phyloP scores from a whole-genome alignment of 2,113 vertebrate genomes.

The Sitta europaea region DNA sequence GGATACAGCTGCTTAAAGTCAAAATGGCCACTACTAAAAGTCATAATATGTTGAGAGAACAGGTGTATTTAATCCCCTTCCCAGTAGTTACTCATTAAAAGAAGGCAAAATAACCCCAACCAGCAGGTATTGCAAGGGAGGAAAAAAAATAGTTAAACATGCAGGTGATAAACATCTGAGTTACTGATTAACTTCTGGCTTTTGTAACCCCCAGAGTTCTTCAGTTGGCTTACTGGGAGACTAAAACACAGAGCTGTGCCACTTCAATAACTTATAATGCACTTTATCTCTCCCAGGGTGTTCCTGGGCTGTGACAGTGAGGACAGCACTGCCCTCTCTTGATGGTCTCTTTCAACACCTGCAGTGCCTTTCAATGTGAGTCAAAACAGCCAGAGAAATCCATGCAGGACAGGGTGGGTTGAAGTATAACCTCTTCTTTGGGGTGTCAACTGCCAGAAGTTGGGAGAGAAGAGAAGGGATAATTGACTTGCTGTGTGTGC shows the following conservation, averaged over 20 bases:
- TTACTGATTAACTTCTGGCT: slow-evolving; percentile 62
- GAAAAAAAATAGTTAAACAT: slow-evolving; percentile 26
- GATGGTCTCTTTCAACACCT: neutral
- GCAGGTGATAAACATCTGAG: slow-evolving; percentile 40
- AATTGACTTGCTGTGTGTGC: neutral
- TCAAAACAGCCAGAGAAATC: neutral
- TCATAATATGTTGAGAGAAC: neutral
- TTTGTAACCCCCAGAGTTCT: neutral
- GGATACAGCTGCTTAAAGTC: neutral
- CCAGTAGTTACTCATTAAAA: slow-evolving; percentile 59
- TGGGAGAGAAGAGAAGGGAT: neutral
- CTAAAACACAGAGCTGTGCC: slow-evolving; percentile 32
- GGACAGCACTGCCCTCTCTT: slow-evolving; percentile 39
- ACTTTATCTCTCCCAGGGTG: neutral
- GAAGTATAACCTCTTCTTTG: neutral
- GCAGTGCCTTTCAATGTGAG: neutral
- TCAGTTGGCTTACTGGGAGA: neutral
- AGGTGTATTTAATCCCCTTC: slow-evolving; percentile 19
- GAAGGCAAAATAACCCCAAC: neutral
- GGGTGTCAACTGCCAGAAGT: neutral
- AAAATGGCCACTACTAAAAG: neutral
- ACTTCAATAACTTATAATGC: neutral
- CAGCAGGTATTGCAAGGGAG: neutral
- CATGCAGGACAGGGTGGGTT: neutral
- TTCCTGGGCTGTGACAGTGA: neutral